Conservation (phyloP, 2,888 invertebrate genomes). For the Cephus pulcher region DNA sequence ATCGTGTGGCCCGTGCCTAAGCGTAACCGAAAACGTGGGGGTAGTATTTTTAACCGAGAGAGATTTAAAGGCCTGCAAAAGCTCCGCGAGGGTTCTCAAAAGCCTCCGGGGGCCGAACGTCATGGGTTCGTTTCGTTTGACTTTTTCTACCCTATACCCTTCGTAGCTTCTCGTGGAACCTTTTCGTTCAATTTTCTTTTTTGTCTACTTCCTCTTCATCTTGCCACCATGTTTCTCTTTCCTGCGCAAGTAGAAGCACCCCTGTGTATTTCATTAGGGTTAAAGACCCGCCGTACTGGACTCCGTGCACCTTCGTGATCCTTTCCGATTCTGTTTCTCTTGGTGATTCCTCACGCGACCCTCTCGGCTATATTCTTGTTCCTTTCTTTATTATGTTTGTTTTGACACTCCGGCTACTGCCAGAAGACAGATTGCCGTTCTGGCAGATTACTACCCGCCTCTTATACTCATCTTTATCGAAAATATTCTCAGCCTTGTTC, state of each 20-base stretch:
- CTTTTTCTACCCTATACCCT: not conserved
- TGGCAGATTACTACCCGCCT: not conserved
- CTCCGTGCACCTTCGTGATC: not conserved
- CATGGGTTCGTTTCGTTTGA: not conserved
- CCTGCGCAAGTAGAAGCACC: not conserved
- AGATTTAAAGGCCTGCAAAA: constrained; percentile 35
- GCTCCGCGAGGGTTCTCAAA: constrained; percentile 16
- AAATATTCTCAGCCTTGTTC: not conserved
- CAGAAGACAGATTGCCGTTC: not conserved
- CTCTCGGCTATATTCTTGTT: not conserved
- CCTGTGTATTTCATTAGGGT: not conserved
- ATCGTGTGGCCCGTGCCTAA: constrained; percentile 5
- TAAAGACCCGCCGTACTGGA: not conserved
- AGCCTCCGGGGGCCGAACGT: not conserved
- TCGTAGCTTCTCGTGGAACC: not conserved
- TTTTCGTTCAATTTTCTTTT: not conserved
- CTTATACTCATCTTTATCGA: not conserved
- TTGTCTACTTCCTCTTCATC: not conserved
- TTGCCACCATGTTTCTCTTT: not conserved
- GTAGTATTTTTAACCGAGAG: constrained; percentile 51
- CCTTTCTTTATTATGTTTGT: not conserved
- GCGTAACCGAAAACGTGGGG: constrained; percentile 20
- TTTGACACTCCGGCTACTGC: not conserved
- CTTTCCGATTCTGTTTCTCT: not conserved
- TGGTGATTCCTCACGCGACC: not conserved